Base-by-base conservation (phyloP, 2,888 invertebrate genomes). In the Dorcus hopei region DNA sequence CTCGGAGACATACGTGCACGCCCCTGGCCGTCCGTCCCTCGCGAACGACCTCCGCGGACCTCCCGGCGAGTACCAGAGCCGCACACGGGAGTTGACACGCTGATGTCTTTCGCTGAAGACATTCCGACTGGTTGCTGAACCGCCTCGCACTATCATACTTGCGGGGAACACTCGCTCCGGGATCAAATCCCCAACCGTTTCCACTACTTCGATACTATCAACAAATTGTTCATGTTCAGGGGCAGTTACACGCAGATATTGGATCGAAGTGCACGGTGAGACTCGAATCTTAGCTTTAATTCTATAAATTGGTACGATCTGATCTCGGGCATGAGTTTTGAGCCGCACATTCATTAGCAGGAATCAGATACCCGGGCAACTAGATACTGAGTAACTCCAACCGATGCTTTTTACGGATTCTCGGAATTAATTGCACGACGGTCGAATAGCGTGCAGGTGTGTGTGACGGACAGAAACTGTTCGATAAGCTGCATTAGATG, bases 1-100 rank as follows among this genome's bases (percentile, higher is more conserved):
- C 72, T 74, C 66, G 70, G 73, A 73, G 74, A 75, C 74, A 71
- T 74, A 74, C 72, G 77, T 76, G 76, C 73, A 75, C 77, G 76
- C 77, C 77, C 74, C 74, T 70, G 69, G 61, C 60, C 61, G 58
- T 62, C 61, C 61, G 62, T 57, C 55, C 67, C 64, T 65, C 67
- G 66, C 61, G 61, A 57, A 58, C 58, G 58, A 62, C 58, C 45
- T 45, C 45, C 23, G 19, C 16, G 45, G 45, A 45, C 14, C 45
- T 23, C 16, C 45, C 45, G 19, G 45, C 45, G 19, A 23, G 19
- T 9, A 45, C 16, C 19, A 45, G 19, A 45, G 45, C 16, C 19
- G 23, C 19, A 19, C 45, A 11, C 23, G 41, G n/a, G 45, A 19
- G 45, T 19, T 33, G 19, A 45, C 45, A 45, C 45, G 45, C n/a